Evolutionary conservation across 2,797 vertebrate genomes (phyloP), one percentile per base, ranked within the genome.

Genomic region (Serranus cabrilla): DNA sequence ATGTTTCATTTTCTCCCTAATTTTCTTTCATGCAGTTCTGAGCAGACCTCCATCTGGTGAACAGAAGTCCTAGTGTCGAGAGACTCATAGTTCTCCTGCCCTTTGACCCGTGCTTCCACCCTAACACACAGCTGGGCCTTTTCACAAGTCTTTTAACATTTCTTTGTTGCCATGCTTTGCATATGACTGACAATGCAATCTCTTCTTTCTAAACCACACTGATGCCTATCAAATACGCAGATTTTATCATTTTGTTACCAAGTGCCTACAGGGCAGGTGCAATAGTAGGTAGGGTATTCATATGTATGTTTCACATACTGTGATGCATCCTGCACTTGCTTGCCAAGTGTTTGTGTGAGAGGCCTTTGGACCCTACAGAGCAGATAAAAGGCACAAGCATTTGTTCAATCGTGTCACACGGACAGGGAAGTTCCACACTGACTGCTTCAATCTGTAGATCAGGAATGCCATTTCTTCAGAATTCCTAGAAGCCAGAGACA

Each of bases 351-450:
- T 45, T 87, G 76, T 81, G 74, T 78, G 25, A 34, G 81, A 91
- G 91, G 87, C 92, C 95, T 93, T 95, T 95, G 93, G 75, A 93
- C 92, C 81, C 82, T 83, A 14, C 74, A 76, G 70, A 74, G 70
- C 74, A 89, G 93, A 95, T 94, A 94, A 93, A 90, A 84, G 60
- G 49, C 34, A 2, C 11, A 1, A 73, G 78, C 62, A 17, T 69
- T 81, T 4, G 54, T 80, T 80, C 67, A 61, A 23, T 34, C 47
- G 45, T 1, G 51, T 77, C 64, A 78, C 75, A 86, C 45, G 42
- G 47, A 78, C 3, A n/a, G 80, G 72, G 82, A 71, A 74, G 74
- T 61, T 56, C 43, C 21, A 7, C 23, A 11, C 17, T 21, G 43
- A 76, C 60, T 4, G 16, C 73, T 65, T 9, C 25, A n/a, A 46